These are phyloP conservation scores for Heloderma charlesbogerti DNA, from an alignment of 2,113 vertebrate genomes.

Conservation along the genomic window DNA sequence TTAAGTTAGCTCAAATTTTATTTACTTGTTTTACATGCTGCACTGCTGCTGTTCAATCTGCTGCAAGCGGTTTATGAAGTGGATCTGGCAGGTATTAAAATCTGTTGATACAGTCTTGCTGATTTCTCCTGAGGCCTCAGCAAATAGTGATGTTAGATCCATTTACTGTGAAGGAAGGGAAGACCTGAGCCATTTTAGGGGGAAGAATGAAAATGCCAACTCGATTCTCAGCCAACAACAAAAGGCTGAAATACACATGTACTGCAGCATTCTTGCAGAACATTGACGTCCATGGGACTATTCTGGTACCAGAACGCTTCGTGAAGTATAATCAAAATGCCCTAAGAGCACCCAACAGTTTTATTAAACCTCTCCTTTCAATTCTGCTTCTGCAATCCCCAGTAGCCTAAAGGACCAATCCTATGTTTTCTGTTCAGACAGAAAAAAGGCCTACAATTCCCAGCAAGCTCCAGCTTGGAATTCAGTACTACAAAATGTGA, in stretches of 20 bases:
- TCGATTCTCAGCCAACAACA: background rate
- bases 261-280: background rate
- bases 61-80: slow-evolving; percentile 40
- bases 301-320: background rate
- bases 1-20: slow-evolving; percentile 53
- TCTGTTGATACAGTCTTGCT: slow-evolving; percentile 49
- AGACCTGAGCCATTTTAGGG: background rate
- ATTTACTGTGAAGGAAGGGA: slow-evolving; percentile 51
- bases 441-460: too few relatives aligned
- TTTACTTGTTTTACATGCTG: slow-evolving; percentile 41
- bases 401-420: background rate
- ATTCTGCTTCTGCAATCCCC: background rate
- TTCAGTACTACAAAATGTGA: background rate
- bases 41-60: slow-evolving; percentile 25
- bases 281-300: background rate
- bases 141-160: slow-evolving; percentile 48
- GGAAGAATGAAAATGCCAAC: slow-evolving; percentile 19
- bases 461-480: background rate
- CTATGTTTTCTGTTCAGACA: background rate
- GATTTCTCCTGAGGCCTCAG: slow-evolving; percentile 48
- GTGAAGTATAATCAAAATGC: background rate
- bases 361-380: slow-evolving; percentile 12
- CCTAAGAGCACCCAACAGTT: background rate
- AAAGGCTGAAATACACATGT: background rate
- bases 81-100: slow-evolving; percentile 67